Evolutionary conservation across 2,113 vertebrate species (phyloP).

Genomic region (Hippocampus mohnikei): DNA sequence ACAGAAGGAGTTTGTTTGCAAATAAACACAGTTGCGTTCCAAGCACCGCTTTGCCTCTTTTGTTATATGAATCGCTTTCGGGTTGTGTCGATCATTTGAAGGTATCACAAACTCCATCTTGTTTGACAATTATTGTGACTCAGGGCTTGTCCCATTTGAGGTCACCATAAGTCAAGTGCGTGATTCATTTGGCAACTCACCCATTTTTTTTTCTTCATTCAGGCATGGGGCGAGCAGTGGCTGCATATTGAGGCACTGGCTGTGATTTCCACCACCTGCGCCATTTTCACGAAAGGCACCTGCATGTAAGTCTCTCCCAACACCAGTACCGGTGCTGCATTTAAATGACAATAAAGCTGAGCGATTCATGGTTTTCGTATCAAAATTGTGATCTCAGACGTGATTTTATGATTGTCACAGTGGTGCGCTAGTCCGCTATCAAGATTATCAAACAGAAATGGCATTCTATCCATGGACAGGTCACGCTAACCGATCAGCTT

Average conservation of each 20-base stretch:
- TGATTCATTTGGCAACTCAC: too few relatives aligned
- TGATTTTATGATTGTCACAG: too few relatives aligned
- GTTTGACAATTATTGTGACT: too few relatives aligned
- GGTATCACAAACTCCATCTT: not conserved
- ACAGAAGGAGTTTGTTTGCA: conserved; percentile 71
- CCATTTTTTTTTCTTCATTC: not conserved
- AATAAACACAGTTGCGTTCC: conserved; percentile 57
- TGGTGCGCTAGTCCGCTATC: too few relatives aligned
- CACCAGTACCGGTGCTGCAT: not conserved
- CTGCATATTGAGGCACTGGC: not conserved
- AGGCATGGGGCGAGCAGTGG: not conserved
- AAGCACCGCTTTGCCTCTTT: not conserved
- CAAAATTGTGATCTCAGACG: too few relatives aligned
- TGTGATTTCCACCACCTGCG: not conserved
- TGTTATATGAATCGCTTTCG: not conserved
- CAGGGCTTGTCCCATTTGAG: too few relatives aligned
- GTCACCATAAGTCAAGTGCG: too few relatives aligned
- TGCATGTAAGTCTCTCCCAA: not conserved
- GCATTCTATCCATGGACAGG: too few relatives aligned
- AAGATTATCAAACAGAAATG: too few relatives aligned
- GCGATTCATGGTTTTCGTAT: too few relatives aligned
- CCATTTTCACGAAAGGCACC: not conserved
- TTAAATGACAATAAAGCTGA: conserved; percentile 1
- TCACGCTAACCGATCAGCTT: too few relatives aligned
- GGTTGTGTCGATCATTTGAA: not conserved